phyloP scores from a whole-genome alignment of 2,888 invertebrate species.

The Oligia latruncula region DNA sequence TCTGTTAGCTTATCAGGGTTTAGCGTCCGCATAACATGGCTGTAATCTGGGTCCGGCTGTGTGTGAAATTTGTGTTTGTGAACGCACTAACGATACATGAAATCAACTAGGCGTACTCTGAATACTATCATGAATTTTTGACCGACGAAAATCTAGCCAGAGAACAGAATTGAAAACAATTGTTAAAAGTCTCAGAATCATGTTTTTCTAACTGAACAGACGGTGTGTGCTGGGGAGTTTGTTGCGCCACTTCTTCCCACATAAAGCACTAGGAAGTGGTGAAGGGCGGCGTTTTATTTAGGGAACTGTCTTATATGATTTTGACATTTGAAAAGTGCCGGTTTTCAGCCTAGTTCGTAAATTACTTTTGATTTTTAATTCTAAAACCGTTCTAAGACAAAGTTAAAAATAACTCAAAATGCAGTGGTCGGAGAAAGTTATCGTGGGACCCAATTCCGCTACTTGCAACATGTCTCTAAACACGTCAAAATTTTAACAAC shows the following conservation, averaged over 20 bases:
- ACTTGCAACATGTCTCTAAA: background rate
- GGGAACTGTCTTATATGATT: too few species aligned
- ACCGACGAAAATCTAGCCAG: background rate
- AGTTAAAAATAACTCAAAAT: background rate
- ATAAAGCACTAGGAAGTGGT: too few species aligned
- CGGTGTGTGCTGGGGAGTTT: too few species aligned
- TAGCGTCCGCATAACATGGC: constrained; percentile 15
- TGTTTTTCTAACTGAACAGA: too few species aligned
- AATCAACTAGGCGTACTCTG: background rate
- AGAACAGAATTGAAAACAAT: background rate
- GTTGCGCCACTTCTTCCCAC: too few species aligned
- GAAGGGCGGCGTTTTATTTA: too few species aligned
- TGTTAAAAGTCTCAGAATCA: too few species aligned
- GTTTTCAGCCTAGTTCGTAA: too few species aligned
- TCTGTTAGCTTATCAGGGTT: constrained; percentile 28
- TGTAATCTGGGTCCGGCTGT: background rate
- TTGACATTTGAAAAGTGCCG: too few species aligned
- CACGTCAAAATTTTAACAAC: background rate
- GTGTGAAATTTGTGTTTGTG: background rate
- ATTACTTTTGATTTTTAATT: background rate
- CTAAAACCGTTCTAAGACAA: background rate
- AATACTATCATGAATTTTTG: background rate
- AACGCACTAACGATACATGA: background rate
- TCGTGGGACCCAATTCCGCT: background rate
- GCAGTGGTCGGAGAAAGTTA: background rate